Base-by-base conservation (phyloP, 1,140 invertebrate species). In the Ips nitidus region DNA sequence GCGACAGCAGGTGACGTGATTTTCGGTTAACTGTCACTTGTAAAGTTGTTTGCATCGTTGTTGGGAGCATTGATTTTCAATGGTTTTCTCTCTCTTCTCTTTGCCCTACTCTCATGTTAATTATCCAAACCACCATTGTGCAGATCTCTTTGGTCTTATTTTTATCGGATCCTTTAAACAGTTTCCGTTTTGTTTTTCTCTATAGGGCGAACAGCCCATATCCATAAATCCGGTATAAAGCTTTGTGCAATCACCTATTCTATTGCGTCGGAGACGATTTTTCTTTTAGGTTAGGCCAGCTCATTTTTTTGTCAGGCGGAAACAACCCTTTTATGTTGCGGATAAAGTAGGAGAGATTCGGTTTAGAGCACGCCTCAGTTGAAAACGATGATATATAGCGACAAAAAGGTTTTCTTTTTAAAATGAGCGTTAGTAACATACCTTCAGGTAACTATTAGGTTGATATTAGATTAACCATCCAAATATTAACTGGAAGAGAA, bases 171-270 rank as follows among this genome's bases (percentile, higher is more conserved):
- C 45, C 53, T n/a, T 5, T 36, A 6, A 6, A 37, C 5, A 22
- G 37, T 8, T 55, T 6, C 37, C 37, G 8, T 37, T 55, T 55
- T 55, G 53, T 55, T 55, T 55, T 55, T 55, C 8, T 3, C 53
- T 6, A 37, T 37, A 37, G 37, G 53, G 53, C 37, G 53, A 55
- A 55, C 37, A 55, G 53, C 53, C 53, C 5, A 55, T 55, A 55
- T 55, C 53, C 8, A 55, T 55, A 55, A 55, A 55, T 55, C 53
- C 37, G 5, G 37, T 37, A 55, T 55, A 55, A 55, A 55, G 53
- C 53, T 55, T 55, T 55, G 53, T 55, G 53, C 53, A 55, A 55
- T 55, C 53, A 55, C 53, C 37, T 55, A 22, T 55, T 55, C 53
- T 55, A 55, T 55, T 55, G 37, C 53, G 53, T 37, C 37, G 37